These are phyloP conservation scores for Carduelis carduelis DNA, from an alignment of 2,797 vertebrate genomes.

Conservation along the genomic window DNA sequence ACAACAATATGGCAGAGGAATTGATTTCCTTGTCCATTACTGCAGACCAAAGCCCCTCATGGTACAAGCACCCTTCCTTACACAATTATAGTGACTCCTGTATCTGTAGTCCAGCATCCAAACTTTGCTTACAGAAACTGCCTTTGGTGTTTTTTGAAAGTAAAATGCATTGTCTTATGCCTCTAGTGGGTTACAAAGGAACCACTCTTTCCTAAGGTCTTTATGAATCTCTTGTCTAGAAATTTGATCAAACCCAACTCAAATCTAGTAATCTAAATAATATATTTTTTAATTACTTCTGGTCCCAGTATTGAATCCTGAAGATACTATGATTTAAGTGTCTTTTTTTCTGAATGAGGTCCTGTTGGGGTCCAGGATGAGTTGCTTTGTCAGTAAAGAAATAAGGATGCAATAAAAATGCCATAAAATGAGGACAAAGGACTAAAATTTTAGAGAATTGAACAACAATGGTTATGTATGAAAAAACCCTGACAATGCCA, in stretches of 20 bases:
- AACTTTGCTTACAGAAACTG: background rate
- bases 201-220: background rate
- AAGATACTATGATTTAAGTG: background rate
- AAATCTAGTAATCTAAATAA: background rate
- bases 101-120: background rate
- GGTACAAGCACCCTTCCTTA: background rate
- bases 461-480: background rate
- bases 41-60: background rate
- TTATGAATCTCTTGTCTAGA: background rate
- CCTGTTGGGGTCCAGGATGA: background rate
- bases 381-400: background rate
- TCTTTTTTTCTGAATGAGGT: background rate
- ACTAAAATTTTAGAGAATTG: background rate
- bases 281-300: rapidly evolving
- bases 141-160: background rate
- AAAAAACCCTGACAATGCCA: background rate
- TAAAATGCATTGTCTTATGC: background rate
- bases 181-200: background rate
- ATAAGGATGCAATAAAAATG: background rate
- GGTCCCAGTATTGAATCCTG: background rate
- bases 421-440: background rate
- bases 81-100: background rate
- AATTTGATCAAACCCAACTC: background rate
- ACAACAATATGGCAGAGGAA: background rate
- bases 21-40: background rate